Evolutionary conservation across 1,140 invertebrate genomes (phyloP).

Genomic region (Zaprionus ornatus): DNA sequence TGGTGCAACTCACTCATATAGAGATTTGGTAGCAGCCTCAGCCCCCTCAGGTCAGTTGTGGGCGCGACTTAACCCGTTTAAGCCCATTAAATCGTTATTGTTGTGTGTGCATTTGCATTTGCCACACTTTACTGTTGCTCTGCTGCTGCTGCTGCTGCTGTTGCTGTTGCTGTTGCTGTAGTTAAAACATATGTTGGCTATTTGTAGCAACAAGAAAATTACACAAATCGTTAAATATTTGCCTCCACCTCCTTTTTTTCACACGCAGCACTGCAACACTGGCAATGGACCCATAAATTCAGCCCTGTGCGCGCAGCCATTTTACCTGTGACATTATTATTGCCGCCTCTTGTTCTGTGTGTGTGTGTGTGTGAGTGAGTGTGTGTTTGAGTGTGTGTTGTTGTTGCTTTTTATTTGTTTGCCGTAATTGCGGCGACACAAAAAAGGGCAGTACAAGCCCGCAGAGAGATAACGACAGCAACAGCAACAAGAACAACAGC

Average conservation of each 20-base stretch:
- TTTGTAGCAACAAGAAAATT: constrained; percentile 80
- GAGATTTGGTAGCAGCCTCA: constrained; percentile 34
- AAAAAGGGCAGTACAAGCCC: constrained; percentile 29
- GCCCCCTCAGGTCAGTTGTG: background rate
- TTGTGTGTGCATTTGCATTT: constrained; percentile 27
- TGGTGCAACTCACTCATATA: constrained; percentile 5
- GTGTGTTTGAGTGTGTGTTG: background rate
- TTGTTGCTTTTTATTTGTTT: constrained; percentile 66
- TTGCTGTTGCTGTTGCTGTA: constrained; percentile 43
- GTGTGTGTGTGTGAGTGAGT: background rate
- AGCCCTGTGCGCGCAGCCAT: constrained; percentile 55
- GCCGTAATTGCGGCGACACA: constrained; percentile 75
- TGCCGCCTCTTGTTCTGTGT: constrained; percentile 36
- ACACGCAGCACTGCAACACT: constrained; percentile 15
- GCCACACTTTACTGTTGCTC: background rate
- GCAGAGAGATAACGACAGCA: constrained; percentile 38
- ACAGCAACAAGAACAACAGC: constrained; percentile 45
- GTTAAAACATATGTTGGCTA: constrained; percentile 71
- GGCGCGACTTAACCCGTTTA: constrained; percentile 48
- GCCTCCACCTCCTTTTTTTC: constrained; percentile 16
- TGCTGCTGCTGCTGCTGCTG: constrained; percentile 27
- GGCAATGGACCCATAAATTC: constrained; percentile 69
- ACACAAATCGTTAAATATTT: constrained; percentile 82
- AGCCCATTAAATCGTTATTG: constrained; percentile 72
- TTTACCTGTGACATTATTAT: constrained; percentile 80